phyloP scores from a whole-genome alignment of 2,888 invertebrate genomes.

The Leptinotarsa juncta region DNA sequence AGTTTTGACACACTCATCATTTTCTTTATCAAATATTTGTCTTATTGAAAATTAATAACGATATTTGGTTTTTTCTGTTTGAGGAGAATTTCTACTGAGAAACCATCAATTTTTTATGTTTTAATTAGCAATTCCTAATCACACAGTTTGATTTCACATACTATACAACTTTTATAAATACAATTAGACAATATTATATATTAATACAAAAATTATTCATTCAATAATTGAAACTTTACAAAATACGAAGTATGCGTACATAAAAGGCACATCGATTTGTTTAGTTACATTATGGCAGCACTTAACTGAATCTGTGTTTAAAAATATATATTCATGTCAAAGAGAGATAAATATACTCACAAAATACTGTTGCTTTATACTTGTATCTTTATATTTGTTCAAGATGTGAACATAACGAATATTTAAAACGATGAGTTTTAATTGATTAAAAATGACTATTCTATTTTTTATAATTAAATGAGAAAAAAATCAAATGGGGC shows the following conservation, averaged over 20 bases:
- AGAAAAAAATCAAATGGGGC: too few species aligned
- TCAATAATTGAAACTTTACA: not conserved
- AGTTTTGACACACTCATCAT: too few species aligned
- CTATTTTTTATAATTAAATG: too few species aligned
- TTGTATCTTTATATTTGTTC: too few species aligned
- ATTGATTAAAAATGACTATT: too few species aligned
- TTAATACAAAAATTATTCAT: not conserved
- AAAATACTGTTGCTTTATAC: too few species aligned
- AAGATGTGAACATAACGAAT: too few species aligned
- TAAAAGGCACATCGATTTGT: conserved; percentile 12
- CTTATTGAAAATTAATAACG: not conserved
- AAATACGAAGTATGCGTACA: conserved; percentile 4
- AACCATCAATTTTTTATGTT: conserved; percentile 1
- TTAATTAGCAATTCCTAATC: not conserved
- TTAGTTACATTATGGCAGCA: conserved; percentile 9
- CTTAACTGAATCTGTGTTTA: not conserved
- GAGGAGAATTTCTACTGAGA: not conserved
- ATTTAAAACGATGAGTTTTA: too few species aligned
- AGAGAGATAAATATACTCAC: too few species aligned
- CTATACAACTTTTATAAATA: not conserved
- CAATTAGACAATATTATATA: not conserved
- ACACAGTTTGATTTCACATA: conserved; percentile 3
- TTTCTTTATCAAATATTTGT: too few species aligned
- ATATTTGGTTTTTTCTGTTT: too few species aligned
- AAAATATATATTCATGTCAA: not conserved